Evolutionary conservation across 2,888 invertebrate genomes (phyloP), one percentile per base, ranked within the genome.

Genomic region (Poecilobothrus nobilitatus): DNA sequence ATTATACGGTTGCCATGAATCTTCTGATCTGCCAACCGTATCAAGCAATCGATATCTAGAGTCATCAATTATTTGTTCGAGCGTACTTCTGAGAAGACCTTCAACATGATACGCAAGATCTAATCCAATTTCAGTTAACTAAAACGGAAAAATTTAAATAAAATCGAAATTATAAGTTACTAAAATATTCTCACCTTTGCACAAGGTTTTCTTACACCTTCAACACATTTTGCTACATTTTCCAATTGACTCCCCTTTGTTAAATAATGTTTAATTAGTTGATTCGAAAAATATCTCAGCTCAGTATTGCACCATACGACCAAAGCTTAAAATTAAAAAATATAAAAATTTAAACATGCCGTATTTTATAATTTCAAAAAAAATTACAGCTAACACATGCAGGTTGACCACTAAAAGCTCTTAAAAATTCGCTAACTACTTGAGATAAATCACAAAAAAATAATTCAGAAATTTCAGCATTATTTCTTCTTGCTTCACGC

Each of bases 91-190:
- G 70, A 98, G 83, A 72, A 93, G 87, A 33, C 92, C 91, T 78
- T 97, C 94, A 75, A 98, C 85, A 78, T 94, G 92, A 81, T 95
- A 97, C 72, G 91, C 89, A 70, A 98, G 84, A 83, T 98, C 97
- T 75, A 98, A 85, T 1, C 97, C 97, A 74, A 87, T 84, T 76
- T 88, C 84, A 77, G 85, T 88, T 77, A 85, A 82, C 74, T 77
- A 62, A 41, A 68, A 9, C 34, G n/a, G 68, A 67, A 64, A 22
- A 27, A 66, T 68, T 74, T 61, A 61, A 65, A 1, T 41, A 5
- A 12, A 1, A 12, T 41, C 7, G 15, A 41, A 41, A 2, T 2
- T 41, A 8, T 12, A 41, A 65, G 27, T 44, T n/a, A 37, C n/a
- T 37, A 15, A 63, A 61, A 53, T 33, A 61, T n/a, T 66, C 21